phyloP scores from a whole-genome alignment of 2,797 vertebrate species.

The Cirrhinus molitorella region DNA sequence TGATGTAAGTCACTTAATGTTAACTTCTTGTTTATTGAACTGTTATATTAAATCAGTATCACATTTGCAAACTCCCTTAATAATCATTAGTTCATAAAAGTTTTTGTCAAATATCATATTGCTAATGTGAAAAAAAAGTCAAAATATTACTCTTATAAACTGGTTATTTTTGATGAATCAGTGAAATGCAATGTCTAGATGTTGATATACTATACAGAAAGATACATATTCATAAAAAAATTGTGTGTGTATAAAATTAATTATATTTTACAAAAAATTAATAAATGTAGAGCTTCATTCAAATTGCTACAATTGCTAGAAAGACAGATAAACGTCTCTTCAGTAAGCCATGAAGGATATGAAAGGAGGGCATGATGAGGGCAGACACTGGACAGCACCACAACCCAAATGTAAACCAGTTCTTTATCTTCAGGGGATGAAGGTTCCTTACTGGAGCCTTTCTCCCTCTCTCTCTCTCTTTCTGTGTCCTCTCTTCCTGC shows the following conservation, averaged over 20 bases:
- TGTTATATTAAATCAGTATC: no score
- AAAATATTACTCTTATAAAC: neutral
- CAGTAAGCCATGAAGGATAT: slow-evolving; percentile 39
- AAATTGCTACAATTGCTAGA: slow-evolving; percentile 49
- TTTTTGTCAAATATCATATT: neutral
- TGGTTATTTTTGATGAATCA: neutral
- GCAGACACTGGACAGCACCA: slow-evolving; percentile 55
- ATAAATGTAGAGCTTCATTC: neutral
- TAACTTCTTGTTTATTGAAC: no score
- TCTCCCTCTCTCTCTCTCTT: slow-evolving; percentile 47
- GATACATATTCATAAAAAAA: neutral
- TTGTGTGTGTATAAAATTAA: neutral
- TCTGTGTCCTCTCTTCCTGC: slow-evolving; percentile 56
- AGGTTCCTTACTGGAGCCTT: slow-evolving; percentile 51
- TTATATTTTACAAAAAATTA: neutral
- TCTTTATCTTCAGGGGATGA: slow-evolving; percentile 61
- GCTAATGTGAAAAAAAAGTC: neutral
- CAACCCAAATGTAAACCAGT: slow-evolving; percentile 63
- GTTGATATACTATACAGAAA: neutral
- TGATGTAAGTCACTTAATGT: no score
- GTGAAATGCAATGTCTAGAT: neutral
- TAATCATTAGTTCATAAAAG: no score
- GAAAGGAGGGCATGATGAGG: slow-evolving; percentile 40
- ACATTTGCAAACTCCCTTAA: no score
- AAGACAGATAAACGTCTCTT: slow-evolving; percentile 25